Evolutionary conservation across 2,797 vertebrate species (phyloP).

Genomic region (Coregonus sp.): DNA sequence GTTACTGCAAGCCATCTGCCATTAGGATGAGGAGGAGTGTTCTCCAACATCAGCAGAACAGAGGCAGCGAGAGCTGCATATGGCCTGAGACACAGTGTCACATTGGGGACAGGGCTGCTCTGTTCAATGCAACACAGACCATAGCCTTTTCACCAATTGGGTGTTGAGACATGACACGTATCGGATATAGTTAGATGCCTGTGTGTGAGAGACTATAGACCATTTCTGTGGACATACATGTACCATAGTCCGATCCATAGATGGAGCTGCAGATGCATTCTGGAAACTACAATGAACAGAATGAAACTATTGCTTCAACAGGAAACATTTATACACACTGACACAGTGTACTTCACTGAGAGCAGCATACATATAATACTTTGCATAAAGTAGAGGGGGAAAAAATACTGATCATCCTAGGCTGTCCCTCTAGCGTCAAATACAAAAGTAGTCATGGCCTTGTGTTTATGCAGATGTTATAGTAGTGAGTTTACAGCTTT

Average conservation of each 20-base stretch:
- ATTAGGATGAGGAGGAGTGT: constrained; percentile 43
- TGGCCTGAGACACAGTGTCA: constrained; percentile 64
- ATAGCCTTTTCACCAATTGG: not conserved
- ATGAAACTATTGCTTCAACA: no score
- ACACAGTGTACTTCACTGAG: not conserved
- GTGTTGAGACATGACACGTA: not conserved
- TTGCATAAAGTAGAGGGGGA: no score
- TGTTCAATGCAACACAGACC: not conserved
- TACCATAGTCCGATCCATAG: no score
- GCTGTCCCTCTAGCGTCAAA: not conserved
- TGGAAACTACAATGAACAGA: no score
- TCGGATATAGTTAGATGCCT: not conserved
- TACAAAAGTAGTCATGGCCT: not conserved
- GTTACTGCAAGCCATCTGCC: constrained; percentile 59
- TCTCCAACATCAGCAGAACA: constrained; percentile 52
- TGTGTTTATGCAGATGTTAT: constrained; percentile 41
- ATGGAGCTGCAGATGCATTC: no score
- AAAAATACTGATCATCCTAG: no score
- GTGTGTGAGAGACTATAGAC: not conserved
- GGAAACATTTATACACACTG: no score
- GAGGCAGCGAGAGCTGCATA: constrained; percentile 58
- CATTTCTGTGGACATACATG: no score
- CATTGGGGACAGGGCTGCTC: constrained; percentile 58
- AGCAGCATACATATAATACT: not conserved
- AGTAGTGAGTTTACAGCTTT: constrained; percentile 31